Base-by-base conservation (phyloP, 2,113 vertebrate species). In the Nestor notabilis region DNA sequence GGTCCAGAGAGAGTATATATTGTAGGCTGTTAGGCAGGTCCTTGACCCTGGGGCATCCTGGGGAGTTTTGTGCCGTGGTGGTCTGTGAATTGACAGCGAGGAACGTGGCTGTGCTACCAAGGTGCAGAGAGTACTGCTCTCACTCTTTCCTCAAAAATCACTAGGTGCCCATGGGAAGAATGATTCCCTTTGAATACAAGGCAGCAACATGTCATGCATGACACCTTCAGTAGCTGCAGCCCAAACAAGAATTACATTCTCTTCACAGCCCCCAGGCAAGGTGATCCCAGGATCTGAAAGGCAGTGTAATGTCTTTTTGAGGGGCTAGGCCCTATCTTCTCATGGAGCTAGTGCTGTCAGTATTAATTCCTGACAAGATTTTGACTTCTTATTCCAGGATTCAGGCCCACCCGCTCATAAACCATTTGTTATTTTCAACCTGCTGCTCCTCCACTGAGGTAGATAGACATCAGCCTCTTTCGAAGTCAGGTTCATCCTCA, bases 191-290 rank as follows among this genome's bases (percentile, higher is more conserved):
- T 10, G 10, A 64, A 77, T 69, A 52, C 52, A 70, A 55, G 9
- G 31, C 44, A 89, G 39, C 53, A 75, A 20, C 25, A 4, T 1
- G 0, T 13, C 55, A 31, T 21, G 39, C 9, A 2, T 0, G 2
- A 43, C 31, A 35, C 31, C n/a, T 63, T 91, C 72, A 68, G 66
- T 47, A 78, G 50, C 79, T 63, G 61, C 75, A 92, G 75, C 47
- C 61, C 80, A 68, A 83, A 66, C 25, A 50, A 33, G 50, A 29
- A 70, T 25, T 20, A 11, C 3, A 1, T 46, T 55, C 66, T 28
- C 35, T 28, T 53, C 56, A 17, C 23, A 87, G 64, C 33, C 35
- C 35, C 25, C 24, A n/a, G 83, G n/a, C 43, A 41, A 49, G 56
- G 66, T 76, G 70, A 44, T 39, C 35, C 52, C 66, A 35, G 70